Percentiles rank a stretch among this genome's conserved stretches.
phyloP scores from a whole-genome alignment of 1,140 invertebrate species.

The Heterodera schachtii region DNA sequence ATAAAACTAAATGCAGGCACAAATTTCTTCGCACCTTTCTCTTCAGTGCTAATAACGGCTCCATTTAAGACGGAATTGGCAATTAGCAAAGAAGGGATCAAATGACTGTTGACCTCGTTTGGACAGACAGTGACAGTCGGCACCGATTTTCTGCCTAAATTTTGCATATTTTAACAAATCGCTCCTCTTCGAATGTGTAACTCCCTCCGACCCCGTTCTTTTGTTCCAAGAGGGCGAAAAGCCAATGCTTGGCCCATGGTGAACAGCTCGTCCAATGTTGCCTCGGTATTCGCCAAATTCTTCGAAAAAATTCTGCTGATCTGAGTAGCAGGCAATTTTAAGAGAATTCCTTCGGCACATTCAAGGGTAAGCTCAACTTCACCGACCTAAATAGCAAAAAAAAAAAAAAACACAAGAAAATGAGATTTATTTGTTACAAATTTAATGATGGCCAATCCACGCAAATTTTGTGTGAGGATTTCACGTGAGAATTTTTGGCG shows the following conservation, averaged over 20 bases:
- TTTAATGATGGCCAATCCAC: constrained; percentile 52
- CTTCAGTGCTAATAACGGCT: constrained; percentile 54
- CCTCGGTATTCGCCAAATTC: constrained; percentile 31
- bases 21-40: constrained; percentile 48
- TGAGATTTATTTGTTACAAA: constrained; percentile 34
- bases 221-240: constrained; percentile 13
- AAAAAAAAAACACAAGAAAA: constrained; percentile 16
- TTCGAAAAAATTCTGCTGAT: constrained; percentile 46
- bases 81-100: constrained; percentile 43
- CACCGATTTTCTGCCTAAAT: constrained; percentile 30
- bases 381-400: constrained; percentile 48
- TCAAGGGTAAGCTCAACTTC: constrained; percentile 49
- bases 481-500: constrained; percentile 43
- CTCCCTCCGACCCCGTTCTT: not conserved
- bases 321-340: constrained; percentile 42
- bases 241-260: constrained; percentile 20
- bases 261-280: constrained; percentile 58
- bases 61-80: constrained; percentile 52
- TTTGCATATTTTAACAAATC: constrained; percentile 21
- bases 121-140: constrained; percentile 50
- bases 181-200: not conserved
- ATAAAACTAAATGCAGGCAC: not conserved
- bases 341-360: constrained; percentile 37
- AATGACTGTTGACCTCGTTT: constrained; percentile 51
- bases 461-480: constrained; percentile 47